phyloP scores from a whole-genome alignment of 35 echinoderm and acorn worm genomes.

The Ptychodera flava region DNA sequence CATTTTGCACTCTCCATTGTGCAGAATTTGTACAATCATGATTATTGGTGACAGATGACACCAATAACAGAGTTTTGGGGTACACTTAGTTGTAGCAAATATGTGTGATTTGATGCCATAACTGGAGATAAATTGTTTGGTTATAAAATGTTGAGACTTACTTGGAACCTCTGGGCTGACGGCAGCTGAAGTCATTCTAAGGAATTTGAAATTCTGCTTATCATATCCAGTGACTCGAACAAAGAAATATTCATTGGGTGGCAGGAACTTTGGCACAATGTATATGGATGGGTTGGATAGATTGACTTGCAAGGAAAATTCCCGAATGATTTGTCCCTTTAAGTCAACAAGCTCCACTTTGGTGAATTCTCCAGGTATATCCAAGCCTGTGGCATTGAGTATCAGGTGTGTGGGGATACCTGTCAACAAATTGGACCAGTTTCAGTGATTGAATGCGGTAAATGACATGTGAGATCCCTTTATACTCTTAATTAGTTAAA shows the following conservation, averaged over 20 bases:
- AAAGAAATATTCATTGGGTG: slow-evolving; percentile 79
- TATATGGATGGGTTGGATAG: slow-evolving; percentile 34
- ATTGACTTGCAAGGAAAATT: slow-evolving; percentile 33
- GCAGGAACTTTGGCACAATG: slow-evolving; percentile 38
- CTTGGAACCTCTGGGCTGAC: slow-evolving; percentile 69
- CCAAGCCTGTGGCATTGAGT: slow-evolving; percentile 51
- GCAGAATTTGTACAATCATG: too few species aligned
- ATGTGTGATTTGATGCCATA: too few species aligned
- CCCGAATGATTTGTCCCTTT: slow-evolving; percentile 47
- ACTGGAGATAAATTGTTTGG: too few species aligned
- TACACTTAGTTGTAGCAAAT: too few species aligned
- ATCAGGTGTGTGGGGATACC: slow-evolving; percentile 66
- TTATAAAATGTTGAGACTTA: slow-evolving; percentile 22
- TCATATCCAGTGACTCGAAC: slow-evolving; percentile 75
- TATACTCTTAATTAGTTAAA: too few species aligned
- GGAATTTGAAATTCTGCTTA: slow-evolving; percentile 51
- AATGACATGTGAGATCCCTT: too few species aligned
- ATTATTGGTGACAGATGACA: too few species aligned
- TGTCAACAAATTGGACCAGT: slow-evolving; percentile 23
- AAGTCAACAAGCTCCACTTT: slow-evolving; percentile 76
- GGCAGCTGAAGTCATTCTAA: slow-evolving; percentile 57
- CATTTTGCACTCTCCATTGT: too few species aligned
- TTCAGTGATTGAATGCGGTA: too few species aligned
- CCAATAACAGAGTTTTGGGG: too few species aligned
- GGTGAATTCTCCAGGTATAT: slow-evolving; percentile 44